Conservation (phyloP, 2,888 invertebrate species). For the Brachyptera putata region DNA sequence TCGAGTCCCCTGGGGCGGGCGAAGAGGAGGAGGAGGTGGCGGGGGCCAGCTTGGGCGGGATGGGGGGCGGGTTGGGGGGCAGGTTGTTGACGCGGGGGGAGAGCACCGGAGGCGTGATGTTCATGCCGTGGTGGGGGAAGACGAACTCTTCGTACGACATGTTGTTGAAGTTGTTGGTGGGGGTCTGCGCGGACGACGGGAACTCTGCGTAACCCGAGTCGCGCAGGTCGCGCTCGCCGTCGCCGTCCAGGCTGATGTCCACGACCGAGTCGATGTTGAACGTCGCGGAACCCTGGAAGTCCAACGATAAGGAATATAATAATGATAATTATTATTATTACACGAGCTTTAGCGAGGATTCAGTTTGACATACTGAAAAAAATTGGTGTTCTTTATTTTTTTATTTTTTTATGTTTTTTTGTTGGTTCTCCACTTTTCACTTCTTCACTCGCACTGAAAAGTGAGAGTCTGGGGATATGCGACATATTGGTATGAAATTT, state of each 20-base stretch:
- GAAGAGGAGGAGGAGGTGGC: conserved; percentile 32
- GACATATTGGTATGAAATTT: background rate
- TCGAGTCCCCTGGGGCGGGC: conserved; percentile 21
- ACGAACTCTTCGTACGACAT: conserved; percentile 48
- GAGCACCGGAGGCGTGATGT: conserved; percentile 34
- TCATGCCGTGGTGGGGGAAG: conserved; percentile 35
- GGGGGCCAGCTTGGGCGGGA: conserved; percentile 37
- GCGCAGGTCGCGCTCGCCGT: conserved; percentile 45
- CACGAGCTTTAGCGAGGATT: too few species aligned
- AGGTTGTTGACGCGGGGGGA: conserved; percentile 33
- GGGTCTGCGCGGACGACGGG: conserved; percentile 36
- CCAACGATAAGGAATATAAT: conserved; percentile 34
- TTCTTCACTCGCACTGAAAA: too few species aligned
- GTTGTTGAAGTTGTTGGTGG: conserved; percentile 42
- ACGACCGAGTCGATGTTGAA: conserved; percentile 29
- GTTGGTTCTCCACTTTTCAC: too few species aligned
- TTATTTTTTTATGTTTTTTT: too few species aligned
- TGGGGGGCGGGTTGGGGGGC: conserved; percentile 38
- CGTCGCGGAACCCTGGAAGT: conserved; percentile 29
- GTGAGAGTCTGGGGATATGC: too few species aligned
- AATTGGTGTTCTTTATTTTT: too few species aligned
- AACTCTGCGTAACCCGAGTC: conserved; percentile 49
- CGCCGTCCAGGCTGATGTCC: conserved; percentile 27
- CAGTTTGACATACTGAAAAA: too few species aligned
- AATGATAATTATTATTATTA: background rate